Evolutionary conservation across 2,113 vertebrate species (phyloP).

Genomic region (Prietella phreatophila): DNA sequence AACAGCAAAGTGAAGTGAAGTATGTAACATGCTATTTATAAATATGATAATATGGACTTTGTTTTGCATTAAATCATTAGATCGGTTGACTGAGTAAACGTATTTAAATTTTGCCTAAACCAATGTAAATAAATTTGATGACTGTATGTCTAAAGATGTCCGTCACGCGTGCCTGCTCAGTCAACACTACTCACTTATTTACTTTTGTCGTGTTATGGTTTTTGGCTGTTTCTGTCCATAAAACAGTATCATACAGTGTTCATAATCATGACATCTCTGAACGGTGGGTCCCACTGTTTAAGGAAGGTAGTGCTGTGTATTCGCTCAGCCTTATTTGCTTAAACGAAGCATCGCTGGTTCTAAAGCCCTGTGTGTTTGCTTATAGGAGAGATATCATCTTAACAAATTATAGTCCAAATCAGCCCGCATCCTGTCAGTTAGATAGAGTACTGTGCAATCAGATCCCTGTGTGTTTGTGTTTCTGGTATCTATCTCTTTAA

Average conservation of each 20-base stretch:
- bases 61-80: not conserved
- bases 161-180: not conserved
- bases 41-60: not conserved
- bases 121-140: not conserved
- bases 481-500: conserved; percentile 21
- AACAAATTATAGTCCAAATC: conserved; percentile 42
- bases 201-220: not conserved
- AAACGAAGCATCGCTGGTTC: conserved; percentile 13
- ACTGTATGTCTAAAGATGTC: not conserved
- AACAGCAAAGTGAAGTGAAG: not conserved
- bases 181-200: not conserved
- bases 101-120: not conserved
- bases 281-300: conserved; percentile 14
- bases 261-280: conserved; percentile 9
- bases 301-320: conserved; percentile 22
- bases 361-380: conserved; percentile 28
- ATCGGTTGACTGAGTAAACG: not conserved
- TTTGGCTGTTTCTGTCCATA: not conserved
- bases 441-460: conserved; percentile 10
- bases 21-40: not conserved
- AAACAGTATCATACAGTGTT: conserved; percentile 1
- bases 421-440: conserved; percentile 9
- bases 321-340: conserved; percentile 31
- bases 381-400: conserved; percentile 49
- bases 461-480: conserved; percentile 12